Percentiles rank a stretch among this genome's conserved stretches.
phyloP scores from a whole-genome alignment of 2,888 invertebrate species.

The Rhimphoctona megacephalus region DNA sequence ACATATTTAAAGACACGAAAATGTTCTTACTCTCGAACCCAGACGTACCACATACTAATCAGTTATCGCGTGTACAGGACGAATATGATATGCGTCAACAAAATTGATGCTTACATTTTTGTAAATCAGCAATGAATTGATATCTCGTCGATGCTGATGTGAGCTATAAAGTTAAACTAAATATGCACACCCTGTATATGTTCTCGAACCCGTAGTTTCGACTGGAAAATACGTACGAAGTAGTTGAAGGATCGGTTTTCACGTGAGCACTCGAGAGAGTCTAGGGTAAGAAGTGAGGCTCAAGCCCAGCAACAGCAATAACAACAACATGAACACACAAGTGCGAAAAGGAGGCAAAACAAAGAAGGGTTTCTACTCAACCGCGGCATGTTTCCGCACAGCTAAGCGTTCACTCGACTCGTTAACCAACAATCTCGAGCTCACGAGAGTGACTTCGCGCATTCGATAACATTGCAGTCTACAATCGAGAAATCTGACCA shows the following conservation, averaged over 20 bases:
- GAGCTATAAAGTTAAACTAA: no score
- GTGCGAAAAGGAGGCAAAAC: slow-evolving; percentile 56
- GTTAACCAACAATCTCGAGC: slow-evolving; percentile 69
- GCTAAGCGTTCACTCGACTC: slow-evolving; percentile 71
- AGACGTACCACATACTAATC: no score
- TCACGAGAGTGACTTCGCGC: slow-evolving; percentile 64
- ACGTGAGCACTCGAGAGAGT: slow-evolving; percentile 52
- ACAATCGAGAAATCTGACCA: slow-evolving; percentile 66
- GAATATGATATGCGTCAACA: no score
- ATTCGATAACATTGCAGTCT: slow-evolving; percentile 78
- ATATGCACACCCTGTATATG: neutral
- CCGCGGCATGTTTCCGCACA: slow-evolving; percentile 65
- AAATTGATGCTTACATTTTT: no score
- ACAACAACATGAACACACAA: slow-evolving; percentile 3
- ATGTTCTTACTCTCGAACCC: no score
- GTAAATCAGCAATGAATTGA: no score
- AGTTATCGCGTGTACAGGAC: no score
- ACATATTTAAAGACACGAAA: no score
- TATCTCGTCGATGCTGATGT: no score
- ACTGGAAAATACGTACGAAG: slow-evolving; percentile 52
- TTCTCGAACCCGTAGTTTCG: neutral
- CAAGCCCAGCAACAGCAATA: neutral
- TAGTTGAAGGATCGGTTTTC: slow-evolving; percentile 59
- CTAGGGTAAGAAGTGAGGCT: slow-evolving; percentile 9
- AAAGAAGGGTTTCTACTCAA: slow-evolving; percentile 52